phyloP scores from a whole-genome alignment of 2,797 vertebrate species.

The Enteromius unitaeniatus region DNA sequence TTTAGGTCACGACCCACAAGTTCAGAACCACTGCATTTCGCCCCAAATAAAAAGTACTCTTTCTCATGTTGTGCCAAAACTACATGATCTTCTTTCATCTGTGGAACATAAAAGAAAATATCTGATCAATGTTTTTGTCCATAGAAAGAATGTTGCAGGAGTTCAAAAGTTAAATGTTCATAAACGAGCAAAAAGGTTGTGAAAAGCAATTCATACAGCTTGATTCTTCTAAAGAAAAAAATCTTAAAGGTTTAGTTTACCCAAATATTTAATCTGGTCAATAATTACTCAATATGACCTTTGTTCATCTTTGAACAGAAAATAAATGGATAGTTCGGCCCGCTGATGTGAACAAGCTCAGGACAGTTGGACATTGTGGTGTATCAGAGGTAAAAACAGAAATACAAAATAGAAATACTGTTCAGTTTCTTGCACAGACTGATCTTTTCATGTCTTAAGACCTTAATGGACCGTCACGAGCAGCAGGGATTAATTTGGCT shows the following conservation, averaged over 20 bases:
- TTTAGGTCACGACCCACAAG: not conserved
- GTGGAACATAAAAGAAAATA: not conserved
- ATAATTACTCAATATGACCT: too few species aligned
- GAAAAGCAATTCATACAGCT: not conserved
- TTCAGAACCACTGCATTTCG: not conserved
- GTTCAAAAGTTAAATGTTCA: not conserved
- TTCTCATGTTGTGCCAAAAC: not conserved
- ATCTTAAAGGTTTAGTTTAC: not conserved
- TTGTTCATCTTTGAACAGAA: too few species aligned
- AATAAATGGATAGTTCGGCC: too few species aligned
- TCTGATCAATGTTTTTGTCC: not conserved
- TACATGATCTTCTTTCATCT: not conserved
- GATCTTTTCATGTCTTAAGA: too few species aligned
- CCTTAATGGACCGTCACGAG: too few species aligned
- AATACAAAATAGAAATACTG: too few species aligned
- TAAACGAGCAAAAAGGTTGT: not conserved
- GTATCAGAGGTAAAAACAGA: too few species aligned
- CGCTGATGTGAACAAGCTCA: too few species aligned
- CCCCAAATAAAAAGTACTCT: not conserved
- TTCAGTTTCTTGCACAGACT: too few species aligned
- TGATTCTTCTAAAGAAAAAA: not conserved
- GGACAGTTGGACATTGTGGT: too few species aligned
- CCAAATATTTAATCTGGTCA: too few species aligned
- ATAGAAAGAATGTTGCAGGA: not conserved
- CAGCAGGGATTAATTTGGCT: too few species aligned